Conservation (phyloP, 2,797 vertebrate species). For the Microhierax caerulescens region DNA sequence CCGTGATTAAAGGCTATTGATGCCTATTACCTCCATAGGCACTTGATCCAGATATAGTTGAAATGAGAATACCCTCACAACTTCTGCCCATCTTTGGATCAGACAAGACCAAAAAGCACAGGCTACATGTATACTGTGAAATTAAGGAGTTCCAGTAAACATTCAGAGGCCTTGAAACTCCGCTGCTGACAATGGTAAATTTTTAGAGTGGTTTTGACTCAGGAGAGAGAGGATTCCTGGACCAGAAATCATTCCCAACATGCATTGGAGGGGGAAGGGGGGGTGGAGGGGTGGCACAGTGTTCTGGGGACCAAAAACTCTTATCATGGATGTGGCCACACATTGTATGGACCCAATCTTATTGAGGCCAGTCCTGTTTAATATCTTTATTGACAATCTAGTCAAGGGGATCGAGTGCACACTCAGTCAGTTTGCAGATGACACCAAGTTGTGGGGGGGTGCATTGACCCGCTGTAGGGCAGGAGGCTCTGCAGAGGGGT, state of each 20-base stretch:
- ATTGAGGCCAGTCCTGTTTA: too few relatives aligned
- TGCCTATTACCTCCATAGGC: not conserved
- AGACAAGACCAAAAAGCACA: not conserved
- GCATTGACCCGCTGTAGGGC: too few relatives aligned
- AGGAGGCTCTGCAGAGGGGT: too few relatives aligned
- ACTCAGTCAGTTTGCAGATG: too few relatives aligned
- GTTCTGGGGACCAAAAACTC: not conserved
- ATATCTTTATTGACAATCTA: too few relatives aligned
- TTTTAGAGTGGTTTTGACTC: not conserved
- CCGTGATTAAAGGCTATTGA: not conserved
- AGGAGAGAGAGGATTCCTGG: not conserved
- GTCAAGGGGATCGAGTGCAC: too few relatives aligned
- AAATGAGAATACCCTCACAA: not conserved
- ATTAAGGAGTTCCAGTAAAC: not conserved
- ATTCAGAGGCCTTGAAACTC: not conserved
- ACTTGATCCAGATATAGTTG: not conserved
- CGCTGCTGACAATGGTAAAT: not conserved
- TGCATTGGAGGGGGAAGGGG: too few relatives aligned
- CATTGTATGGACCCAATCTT: not conserved
- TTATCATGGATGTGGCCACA: not conserved
- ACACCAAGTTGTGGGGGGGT: too few relatives aligned
- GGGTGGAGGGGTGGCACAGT: accelerated
- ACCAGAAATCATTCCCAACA: not conserved
- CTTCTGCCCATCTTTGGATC: not conserved
- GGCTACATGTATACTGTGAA: not conserved